Conservation (phyloP, 2,113 vertebrate genomes). For the Sander lucioperca region DNA sequence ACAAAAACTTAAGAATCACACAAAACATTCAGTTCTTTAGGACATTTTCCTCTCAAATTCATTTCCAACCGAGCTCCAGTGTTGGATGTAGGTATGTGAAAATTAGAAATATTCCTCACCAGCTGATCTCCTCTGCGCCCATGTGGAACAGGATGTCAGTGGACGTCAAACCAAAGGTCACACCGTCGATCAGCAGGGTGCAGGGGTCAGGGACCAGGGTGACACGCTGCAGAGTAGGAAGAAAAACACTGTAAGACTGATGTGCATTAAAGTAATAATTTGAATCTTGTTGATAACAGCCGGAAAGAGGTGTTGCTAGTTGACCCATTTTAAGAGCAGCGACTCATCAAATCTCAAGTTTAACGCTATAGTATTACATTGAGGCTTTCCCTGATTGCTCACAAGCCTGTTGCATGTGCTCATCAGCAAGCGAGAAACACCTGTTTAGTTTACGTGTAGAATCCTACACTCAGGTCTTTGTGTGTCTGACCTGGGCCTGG, state of each 20-base stretch:
- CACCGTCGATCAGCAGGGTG: slow-evolving; percentile 88
- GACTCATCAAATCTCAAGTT: neutral
- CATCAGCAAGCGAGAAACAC: neutral
- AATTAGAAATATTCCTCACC: slow-evolving; percentile 76
- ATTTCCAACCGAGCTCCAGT: neutral
- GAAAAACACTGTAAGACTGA: neutral
- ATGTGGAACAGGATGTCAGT: slow-evolving; percentile 94
- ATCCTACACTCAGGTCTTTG: neutral
- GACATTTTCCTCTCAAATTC: neutral
- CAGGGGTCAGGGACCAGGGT: slow-evolving; percentile 92
- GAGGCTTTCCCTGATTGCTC: neutral
- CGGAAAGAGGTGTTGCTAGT: neutral
- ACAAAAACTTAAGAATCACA: neutral
- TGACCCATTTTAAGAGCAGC: neutral
- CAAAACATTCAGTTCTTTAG: neutral
- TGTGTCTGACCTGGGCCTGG: slow-evolving; percentile 84
- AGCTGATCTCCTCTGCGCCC: slow-evolving; percentile 93
- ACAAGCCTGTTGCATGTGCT: neutral
- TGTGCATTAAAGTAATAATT: neutral
- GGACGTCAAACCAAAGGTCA: slow-evolving; percentile 90
- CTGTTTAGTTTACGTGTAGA: neutral
- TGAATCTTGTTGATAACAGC: neutral
- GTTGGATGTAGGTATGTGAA: neutral
- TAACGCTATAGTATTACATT: neutral
- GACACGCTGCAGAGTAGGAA: slow-evolving; percentile 83